phyloP scores from a whole-genome alignment of 2,113 vertebrate species.

The Salvelinus namaycush region DNA sequence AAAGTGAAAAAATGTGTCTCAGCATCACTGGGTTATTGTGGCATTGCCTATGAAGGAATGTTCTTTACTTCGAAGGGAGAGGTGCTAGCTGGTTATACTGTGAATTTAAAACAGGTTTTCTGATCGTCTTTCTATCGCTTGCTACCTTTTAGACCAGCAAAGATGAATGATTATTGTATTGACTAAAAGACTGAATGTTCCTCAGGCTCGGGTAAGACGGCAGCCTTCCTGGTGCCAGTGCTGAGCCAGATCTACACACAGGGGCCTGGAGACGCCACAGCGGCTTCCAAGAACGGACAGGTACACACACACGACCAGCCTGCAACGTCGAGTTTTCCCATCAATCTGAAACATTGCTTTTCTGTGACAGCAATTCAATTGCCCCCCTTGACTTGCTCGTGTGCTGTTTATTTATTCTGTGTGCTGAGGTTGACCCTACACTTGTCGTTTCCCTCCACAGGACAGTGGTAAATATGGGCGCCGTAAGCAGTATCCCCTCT shows the following conservation, averaged over 20 bases:
- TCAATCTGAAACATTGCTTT: background rate
- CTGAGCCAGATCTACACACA: slow-evolving; percentile 96
- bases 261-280: slow-evolving; percentile 90
- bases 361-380: too few relatives aligned
- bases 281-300: slow-evolving; percentile 81
- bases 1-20: too few relatives aligned
- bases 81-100: background rate
- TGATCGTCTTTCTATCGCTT: background rate
- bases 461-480: slow-evolving; percentile 93
- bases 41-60: too few relatives aligned
- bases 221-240: slow-evolving; percentile 95
- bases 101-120: background rate
- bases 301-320: slow-evolving; percentile 38
- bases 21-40: too few relatives aligned
- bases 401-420: too few relatives aligned
- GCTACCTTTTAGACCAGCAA: too few relatives aligned
- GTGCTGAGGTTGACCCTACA: too few relatives aligned
- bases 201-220: slow-evolving; percentile 91
- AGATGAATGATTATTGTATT: too few relatives aligned
- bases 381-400: too few relatives aligned
- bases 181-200: background rate
- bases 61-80: too few relatives aligned
- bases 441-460: slow-evolving; percentile 56
- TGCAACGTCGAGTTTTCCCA: background rate
- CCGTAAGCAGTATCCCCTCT: slow-evolving; percentile 94